Percentiles rank a stretch among this genome's conserved stretches.
phyloP scores from a whole-genome alignment of 2,888 invertebrate genomes.

The Synanthedon myopaeformis region DNA sequence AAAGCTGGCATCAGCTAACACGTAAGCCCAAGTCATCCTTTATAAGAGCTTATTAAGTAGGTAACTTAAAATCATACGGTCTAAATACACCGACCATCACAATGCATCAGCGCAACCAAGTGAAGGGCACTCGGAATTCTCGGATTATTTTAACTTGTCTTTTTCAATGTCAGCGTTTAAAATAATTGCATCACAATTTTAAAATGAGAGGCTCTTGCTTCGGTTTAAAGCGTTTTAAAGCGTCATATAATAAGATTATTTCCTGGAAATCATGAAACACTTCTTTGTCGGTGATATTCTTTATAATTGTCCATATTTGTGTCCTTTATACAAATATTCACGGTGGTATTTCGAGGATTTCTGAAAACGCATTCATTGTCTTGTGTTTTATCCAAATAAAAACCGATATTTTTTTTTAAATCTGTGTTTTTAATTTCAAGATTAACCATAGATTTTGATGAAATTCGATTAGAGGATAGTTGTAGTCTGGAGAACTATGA shows the following conservation, averaged over 20 bases:
- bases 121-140: slow-evolving; percentile 66
- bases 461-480: too few species aligned
- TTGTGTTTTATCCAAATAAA: too few species aligned
- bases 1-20: slow-evolving; percentile 1
- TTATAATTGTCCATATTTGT: not conserved
- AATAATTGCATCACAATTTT: slow-evolving; percentile 71
- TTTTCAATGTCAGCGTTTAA: slow-evolving; percentile 71
- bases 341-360: too few species aligned
- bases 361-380: too few species aligned
- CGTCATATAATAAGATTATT: slow-evolving; percentile 56
- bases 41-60: slow-evolving; percentile 33
- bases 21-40: slow-evolving; percentile 20
- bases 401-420: too few species aligned
- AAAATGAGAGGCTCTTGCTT: slow-evolving; percentile 63
- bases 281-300: slow-evolving; percentile 27
- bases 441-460: too few species aligned
- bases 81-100: slow-evolving; percentile 63
- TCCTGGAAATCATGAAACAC: slow-evolving; percentile 58
- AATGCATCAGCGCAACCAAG: slow-evolving; percentile 60
- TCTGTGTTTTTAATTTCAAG: too few species aligned
- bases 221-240: slow-evolving; percentile 52
- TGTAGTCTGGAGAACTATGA: too few species aligned
- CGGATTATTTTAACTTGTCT: slow-evolving; percentile 68
- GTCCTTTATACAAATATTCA: not conserved
- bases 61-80: slow-evolving; percentile 47